Percentiles rank a stretch among this genome's conserved stretches.
These are phyloP conservation scores for Holcopasites calliopsidis DNA, from an alignment of 1,140 invertebrate genomes.

Conservation along the genomic window DNA sequence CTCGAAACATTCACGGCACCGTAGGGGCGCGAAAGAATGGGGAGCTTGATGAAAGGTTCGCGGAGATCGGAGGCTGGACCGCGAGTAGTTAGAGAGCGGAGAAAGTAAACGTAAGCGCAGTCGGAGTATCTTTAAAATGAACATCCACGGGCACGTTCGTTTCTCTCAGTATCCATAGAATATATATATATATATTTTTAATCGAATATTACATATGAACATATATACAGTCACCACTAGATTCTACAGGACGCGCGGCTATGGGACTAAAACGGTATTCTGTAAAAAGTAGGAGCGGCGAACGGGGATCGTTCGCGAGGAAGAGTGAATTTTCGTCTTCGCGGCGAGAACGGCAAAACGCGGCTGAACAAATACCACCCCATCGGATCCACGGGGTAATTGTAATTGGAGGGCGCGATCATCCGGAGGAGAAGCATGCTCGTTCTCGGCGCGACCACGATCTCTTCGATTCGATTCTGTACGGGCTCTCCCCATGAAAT, in stretches of 20 bases:
- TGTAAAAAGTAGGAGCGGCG: conserved; percentile 37
- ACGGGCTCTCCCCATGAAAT: not conserved
- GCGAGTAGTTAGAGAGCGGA: conserved; percentile 24
- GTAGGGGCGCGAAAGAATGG: conserved; percentile 6
- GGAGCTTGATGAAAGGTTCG: conserved; percentile 30
- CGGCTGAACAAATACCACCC: too few species aligned
- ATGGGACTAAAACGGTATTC: conserved; percentile 63
- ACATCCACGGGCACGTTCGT: conserved; percentile 56
- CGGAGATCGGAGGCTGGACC: not conserved
- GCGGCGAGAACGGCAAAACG: not conserved
- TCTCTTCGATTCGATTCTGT: not conserved
- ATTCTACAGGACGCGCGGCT: conserved; percentile 69
- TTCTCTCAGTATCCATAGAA: conserved; percentile 3
- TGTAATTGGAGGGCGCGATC: not conserved
- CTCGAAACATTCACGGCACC: too few species aligned
- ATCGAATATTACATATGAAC: conserved; percentile 76
- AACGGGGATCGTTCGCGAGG: conserved; percentile 27
- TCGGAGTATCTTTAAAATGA: conserved; percentile 54
- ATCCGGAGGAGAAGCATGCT: too few species aligned
- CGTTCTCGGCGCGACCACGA: not conserved
- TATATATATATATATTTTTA: conserved; percentile 53
- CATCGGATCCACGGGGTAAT: too few species aligned
- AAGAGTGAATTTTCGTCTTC: not conserved
- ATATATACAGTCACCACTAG: conserved; percentile 77
- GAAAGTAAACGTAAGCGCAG: conserved; percentile 42